Base-by-base conservation (phyloP, 2,797 vertebrate genomes). In the Gymnoscopelus microlampas region DNA sequence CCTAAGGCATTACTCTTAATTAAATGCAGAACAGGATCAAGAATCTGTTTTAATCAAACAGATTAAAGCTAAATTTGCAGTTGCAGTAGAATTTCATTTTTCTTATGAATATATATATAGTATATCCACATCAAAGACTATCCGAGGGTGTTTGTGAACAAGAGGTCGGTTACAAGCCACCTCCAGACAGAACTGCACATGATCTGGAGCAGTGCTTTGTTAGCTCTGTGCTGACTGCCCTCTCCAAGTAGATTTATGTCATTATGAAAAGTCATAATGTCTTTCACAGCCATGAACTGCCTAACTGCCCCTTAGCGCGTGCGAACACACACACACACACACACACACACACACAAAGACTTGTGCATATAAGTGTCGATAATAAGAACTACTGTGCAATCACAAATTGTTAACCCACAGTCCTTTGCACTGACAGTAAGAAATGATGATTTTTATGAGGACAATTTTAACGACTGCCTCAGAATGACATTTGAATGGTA, bases 361-460 rank as follows among this genome's bases (percentile, higher is more conserved):
- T 9, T 53, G 19, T 53, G n/a, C n/a, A 15, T n/a, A 19, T 19
- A 53, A n/a, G 68, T 71, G 73, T 63, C 57, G 56, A 63, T 76
- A 84, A 56, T 4, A 35, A 12, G 82, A 62, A 75, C 39, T 63
- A 14, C 71, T 69, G 63, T 51, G 19, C 63, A 48, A 53, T 70
- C 61, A 51, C 1, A 32, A 32, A 49, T 49, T 29, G 67, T 13
- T 59, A 5, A 80, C 71, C 81, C 85, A 85, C 87, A 87, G 82
- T 80, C 81, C 70, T 91, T 92, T 89, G 89, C 89, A 91, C 87
- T 84, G 80, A 65, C 70, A 77, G 49, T 76, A 32, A 64, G 82
- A 26, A 82, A 71, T 72, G 85, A 80, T 62, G 71, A 84, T 54
- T 53, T 14, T 15, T 51, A n/a, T 72, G 66, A 76, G 59, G 70